Evolutionary conservation across 2,888 invertebrate species (phyloP).

Genomic region (Hartigia nigra): DNA sequence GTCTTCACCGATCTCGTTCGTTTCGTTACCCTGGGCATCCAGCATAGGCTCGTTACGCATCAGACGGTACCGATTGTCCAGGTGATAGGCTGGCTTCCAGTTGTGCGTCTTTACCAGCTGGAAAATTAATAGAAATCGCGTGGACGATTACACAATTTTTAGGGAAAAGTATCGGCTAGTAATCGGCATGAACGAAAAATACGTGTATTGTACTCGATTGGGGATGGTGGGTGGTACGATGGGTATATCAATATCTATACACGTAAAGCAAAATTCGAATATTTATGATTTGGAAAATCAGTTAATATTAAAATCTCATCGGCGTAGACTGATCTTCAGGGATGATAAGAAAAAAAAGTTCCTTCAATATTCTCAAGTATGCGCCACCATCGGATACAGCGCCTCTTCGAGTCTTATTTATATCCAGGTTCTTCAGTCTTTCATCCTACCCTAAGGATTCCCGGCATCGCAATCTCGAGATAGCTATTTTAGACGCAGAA

Average conservation of each 20-base stretch:
- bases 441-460: background rate
- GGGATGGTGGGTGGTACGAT: background rate
- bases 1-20: conserved; percentile 48
- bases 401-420: background rate
- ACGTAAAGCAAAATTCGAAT: background rate
- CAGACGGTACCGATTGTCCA: conserved; percentile 61
- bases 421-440: background rate
- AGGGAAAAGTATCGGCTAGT: background rate
- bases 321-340: background rate
- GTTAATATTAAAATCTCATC: background rate
- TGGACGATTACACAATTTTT: background rate
- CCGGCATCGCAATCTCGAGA: background rate
- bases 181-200: background rate
- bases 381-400: background rate
- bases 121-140: conserved; percentile 9
- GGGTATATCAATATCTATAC: background rate
- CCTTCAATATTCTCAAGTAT: background rate
- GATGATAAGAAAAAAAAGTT: background rate
- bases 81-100: conserved; percentile 49
- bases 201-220: background rate
- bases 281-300: background rate
- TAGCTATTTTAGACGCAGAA: background rate
- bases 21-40: conserved; percentile 50
- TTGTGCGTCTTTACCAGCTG: conserved; percentile 38
- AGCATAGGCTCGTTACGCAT: conserved; percentile 58